phyloP scores from a whole-genome alignment of 2,888 invertebrate species.

The Lasioglossum leucozonium region DNA sequence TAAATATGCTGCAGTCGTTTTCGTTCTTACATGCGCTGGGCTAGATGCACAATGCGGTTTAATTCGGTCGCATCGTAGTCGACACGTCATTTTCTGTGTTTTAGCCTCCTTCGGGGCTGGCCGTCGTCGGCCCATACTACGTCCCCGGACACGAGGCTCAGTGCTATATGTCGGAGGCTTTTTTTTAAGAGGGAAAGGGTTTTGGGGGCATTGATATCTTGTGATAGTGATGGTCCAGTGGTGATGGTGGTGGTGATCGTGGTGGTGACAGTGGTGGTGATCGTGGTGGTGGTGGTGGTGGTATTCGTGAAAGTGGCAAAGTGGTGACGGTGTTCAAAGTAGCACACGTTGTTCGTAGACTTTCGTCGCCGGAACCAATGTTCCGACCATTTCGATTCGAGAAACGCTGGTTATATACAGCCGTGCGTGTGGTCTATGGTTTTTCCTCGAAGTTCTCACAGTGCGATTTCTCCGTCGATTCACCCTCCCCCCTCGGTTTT shows the following conservation, averaged over 20 bases:
- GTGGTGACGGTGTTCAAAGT: slow-evolving; percentile 66
- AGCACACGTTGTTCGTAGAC: slow-evolving; percentile 64
- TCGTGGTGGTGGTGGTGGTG: slow-evolving; percentile 56
- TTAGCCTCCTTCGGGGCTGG: slow-evolving; percentile 83
- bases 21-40: slow-evolving; percentile 82
- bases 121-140: slow-evolving; percentile 82
- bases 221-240: slow-evolving; percentile 68
- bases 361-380: slow-evolving; percentile 38
- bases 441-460: slow-evolving; percentile 23
- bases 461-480: slow-evolving; percentile 59
- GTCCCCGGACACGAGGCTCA: slow-evolving; percentile 86
- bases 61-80: slow-evolving; percentile 82
- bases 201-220: slow-evolving; percentile 65
- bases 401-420: slow-evolving; percentile 58
- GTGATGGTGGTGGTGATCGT: slow-evolving; percentile 60
- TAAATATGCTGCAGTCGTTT: slow-evolving; percentile 65
- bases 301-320: slow-evolving; percentile 54
- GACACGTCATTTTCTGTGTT: slow-evolving; percentile 73
- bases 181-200: slow-evolving; percentile 50
- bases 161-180: slow-evolving; percentile 84
- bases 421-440: slow-evolving; percentile 66
- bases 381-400: slow-evolving; percentile 9
- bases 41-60: slow-evolving; percentile 85
- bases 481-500: background rate
- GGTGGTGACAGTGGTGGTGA: slow-evolving; percentile 59